A percentile compares a stretch with the other conserved stretches of the same genome.
Conservation (phyloP, 2,113 vertebrate species). For the Ageneiosus marmoratus region DNA sequence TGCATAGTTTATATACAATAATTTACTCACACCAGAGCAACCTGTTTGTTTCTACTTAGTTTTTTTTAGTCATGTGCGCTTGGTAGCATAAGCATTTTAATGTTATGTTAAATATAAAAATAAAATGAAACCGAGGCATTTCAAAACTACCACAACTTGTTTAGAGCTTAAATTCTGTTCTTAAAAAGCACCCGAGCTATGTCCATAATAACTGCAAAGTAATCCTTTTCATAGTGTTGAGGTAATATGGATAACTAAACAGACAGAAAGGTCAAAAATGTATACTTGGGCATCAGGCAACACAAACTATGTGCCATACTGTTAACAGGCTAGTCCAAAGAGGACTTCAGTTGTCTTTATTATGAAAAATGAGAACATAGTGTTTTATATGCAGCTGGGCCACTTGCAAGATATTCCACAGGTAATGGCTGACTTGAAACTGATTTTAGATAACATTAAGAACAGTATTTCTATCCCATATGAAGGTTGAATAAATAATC, state of each 20-base stretch:
- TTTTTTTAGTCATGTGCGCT: not conserved
- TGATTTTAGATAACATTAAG: constrained; percentile 59
- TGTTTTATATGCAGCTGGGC: constrained; percentile 65
- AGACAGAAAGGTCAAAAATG: not conserved
- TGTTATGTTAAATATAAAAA: not conserved
- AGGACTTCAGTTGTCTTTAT: constrained; percentile 68
- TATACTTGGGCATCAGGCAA: not conserved
- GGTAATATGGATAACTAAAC: no score
- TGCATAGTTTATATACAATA: not conserved
- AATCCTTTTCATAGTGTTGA: no score
- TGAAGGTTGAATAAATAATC: constrained; percentile 69
- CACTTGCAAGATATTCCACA: constrained; percentile 61
- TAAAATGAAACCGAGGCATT: not conserved
- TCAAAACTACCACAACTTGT: not conserved
- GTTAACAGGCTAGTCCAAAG: constrained; percentile 56
- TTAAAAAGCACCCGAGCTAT: not conserved
- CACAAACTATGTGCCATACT: constrained; percentile 38
- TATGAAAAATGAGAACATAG: constrained; percentile 71
- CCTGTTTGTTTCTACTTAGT: not conserved
- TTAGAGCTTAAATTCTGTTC: not conserved
- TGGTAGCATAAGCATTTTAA: not conserved
- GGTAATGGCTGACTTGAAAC: constrained; percentile 59
- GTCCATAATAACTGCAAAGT: not conserved
- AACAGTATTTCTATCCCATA: constrained; percentile 57
- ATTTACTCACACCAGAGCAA: no score